A percentile compares a stretch with the other conserved stretches of the same genome.
phyloP scores from a whole-genome alignment of 2,797 vertebrate genomes.

The Potorous gilbertii region DNA sequence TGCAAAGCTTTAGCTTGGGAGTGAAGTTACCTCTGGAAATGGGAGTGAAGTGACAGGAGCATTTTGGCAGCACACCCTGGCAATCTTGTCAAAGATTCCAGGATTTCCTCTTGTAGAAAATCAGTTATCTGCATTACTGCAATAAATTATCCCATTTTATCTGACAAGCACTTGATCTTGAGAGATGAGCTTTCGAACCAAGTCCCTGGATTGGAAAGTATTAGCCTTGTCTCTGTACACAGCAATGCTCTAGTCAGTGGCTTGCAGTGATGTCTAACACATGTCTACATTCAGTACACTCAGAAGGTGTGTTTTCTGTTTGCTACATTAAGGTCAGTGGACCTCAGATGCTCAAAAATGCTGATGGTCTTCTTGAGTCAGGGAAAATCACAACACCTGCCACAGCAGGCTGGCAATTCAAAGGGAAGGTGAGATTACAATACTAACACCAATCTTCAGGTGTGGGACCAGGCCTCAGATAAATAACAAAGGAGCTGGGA shows the following conservation, averaged over 20 bases:
- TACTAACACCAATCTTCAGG: neutral
- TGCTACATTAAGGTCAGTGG: neutral
- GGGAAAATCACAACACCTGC: neutral
- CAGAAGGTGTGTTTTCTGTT: neutral
- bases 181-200: neutral
- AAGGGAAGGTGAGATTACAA: neutral
- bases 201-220: neutral
- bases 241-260: neutral
- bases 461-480: neutral
- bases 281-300: neutral
- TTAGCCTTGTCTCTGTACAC: neutral
- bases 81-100: neutral
- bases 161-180: neutral
- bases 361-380: neutral
- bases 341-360: neutral
- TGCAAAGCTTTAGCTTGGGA: neutral
- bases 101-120: neutral
- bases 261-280: neutral
- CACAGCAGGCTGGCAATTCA: neutral
- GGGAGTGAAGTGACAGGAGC: neutral
- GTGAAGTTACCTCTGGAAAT: neutral
- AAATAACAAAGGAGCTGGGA: neutral
- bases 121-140: neutral
- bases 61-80: neutral
- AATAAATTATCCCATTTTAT: neutral